A percentile compares a stretch with the other conserved stretches of the same genome.
phyloP scores from a whole-genome alignment of 1,140 invertebrate genomes.

The Drosophila oshimai region DNA sequence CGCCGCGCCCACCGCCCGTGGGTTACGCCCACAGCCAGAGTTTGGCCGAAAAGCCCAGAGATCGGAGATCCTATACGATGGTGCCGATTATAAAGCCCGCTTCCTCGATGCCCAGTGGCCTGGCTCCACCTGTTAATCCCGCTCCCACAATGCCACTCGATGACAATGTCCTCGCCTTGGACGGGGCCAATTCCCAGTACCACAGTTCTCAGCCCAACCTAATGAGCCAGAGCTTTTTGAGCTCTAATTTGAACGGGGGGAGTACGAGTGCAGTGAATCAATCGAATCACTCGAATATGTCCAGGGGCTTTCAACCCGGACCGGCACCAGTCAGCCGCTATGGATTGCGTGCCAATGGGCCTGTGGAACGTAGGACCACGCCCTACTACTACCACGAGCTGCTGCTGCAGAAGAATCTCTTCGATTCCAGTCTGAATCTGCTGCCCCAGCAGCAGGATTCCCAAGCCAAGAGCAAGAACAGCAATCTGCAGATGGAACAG shows the following conservation, averaged over 20 bases:
- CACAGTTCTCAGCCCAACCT: conserved; percentile 77
- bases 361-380: conserved; percentile 70
- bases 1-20: conserved; percentile 71
- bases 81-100: conserved; percentile 72
- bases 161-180: conserved; percentile 28
- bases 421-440: conserved; percentile 79
- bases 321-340: conserved; percentile 33
- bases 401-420: conserved; percentile 69
- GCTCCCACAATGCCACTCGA: conserved; percentile 20
- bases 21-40: conserved; percentile 41
- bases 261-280: conserved; percentile 15
- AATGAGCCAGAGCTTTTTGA: conserved; percentile 52
- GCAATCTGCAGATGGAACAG: conserved; percentile 51
- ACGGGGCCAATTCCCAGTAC: conserved; percentile 45
- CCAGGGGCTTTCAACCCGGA: conserved; percentile 19
- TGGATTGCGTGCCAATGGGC: conserved; percentile 49
- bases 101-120: conserved; percentile 74
- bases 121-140: conserved; percentile 25
- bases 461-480: conserved; percentile 63
- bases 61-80: conserved; percentile 59
- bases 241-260: conserved; percentile 44
- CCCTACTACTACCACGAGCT: conserved; percentile 82
- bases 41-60: conserved; percentile 25
- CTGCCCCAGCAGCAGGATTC: conserved; percentile 31
- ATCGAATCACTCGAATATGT: neutral